These are phyloP conservation scores for Lethenteron camtschaticum DNA, from an alignment of 2,113 vertebrate species.

Conservation along the genomic window DNA sequence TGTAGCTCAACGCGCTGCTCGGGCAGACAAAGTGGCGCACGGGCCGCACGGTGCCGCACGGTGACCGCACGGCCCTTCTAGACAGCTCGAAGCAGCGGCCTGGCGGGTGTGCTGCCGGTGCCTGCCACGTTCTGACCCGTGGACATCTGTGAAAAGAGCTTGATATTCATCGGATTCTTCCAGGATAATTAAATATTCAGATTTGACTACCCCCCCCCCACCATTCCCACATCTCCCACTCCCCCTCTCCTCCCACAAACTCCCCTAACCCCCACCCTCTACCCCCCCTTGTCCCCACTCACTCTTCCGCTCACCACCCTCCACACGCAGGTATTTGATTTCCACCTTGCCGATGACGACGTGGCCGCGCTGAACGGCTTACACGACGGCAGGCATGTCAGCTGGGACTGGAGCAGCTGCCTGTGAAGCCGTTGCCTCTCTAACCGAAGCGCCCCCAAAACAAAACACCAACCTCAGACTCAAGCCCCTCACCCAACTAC, in stretches of 20 bases:
- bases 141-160: too few species aligned
- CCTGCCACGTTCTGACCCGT: too few species aligned
- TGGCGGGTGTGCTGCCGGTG: too few species aligned
- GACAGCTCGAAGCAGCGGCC: too few species aligned
- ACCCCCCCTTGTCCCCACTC: too few species aligned
- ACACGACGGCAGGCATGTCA: slow-evolving; percentile 40
- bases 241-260: neutral
- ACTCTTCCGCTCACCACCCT: neutral
- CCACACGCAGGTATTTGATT: slow-evolving; percentile 30
- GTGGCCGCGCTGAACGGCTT: slow-evolving; percentile 27
- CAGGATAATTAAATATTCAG: neutral
- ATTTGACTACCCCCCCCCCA: neutral
- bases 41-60: too few species aligned
- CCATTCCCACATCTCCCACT: neutral
- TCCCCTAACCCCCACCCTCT: neutral
- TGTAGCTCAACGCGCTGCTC: too few species aligned
- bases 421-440: neutral
- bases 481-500: neutral
- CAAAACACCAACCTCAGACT: neutral
- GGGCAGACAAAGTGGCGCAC: too few species aligned
- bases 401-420: slow-evolving; percentile 28
- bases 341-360: slow-evolving; percentile 26
- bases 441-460: slow-evolving; percentile 1
- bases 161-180: neutral
- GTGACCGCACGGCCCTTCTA: too few species aligned